Base-by-base conservation (phyloP, 1,140 invertebrate species). In the Dreissena rostriformis region DNA sequence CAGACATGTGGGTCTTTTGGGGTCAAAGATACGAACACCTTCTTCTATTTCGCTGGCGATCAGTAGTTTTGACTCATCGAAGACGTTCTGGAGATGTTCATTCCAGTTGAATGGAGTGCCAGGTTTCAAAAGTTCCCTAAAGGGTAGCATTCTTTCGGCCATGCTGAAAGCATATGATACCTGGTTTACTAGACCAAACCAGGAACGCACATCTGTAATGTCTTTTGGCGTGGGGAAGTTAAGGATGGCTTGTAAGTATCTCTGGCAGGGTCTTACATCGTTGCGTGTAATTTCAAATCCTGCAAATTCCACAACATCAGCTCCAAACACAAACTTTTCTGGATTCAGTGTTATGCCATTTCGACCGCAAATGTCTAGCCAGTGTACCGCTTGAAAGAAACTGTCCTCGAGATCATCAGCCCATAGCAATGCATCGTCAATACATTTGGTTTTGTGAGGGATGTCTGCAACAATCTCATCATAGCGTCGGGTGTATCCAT, bases 271-370 rank as follows among this genome's bases (percentile, higher is more conserved):
- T 7, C 67, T 49, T 6, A 80, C 51, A 39, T 7, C 72, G 14
- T 72, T 26, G 19, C 22, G 67, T 71, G 65, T 49, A 12, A 70
- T 76, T 28, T 76, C 74, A 76, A 76, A 76, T 11, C 73, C 73
- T 11, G 89, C 79, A 5, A 90, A 53, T 1, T 91, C 90, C 28
- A 92, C 89, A 90, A 19, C 85, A 72, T 72, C 88, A 70, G 63
- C 10, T 12, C 61, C 86, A 28, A 92, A 88, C 15, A 19, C 19
- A 57, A 88, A 87, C 74, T 91, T 92, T 5, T 86, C 67, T 10
- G 86, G 76, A 72, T 90, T 92, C 15, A 92, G 84, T 7, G 81
- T 92, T 28, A 91, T 92, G 28, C 86, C 83, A 63, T 86, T 84
- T 24, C 84, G 26, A 55, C 84, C 86, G 77, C 86, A 90, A 10